phyloP scores from a whole-genome alignment of 2,888 invertebrate species.

The Caenorhabditis plicata region DNA sequence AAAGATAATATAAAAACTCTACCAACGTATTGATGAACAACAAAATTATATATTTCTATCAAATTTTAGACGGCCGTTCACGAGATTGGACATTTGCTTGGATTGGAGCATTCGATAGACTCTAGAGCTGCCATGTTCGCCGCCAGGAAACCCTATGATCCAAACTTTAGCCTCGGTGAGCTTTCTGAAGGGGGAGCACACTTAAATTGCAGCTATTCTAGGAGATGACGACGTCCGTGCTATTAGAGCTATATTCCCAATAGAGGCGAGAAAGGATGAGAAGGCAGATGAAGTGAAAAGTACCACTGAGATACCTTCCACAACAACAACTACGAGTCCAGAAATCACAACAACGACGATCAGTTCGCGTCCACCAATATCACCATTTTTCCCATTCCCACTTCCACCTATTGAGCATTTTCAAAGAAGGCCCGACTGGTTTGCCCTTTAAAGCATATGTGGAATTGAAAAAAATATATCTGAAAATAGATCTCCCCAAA shows the following conservation, averaged over 20 bases:
- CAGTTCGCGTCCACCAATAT: not conserved
- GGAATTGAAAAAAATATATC: not conserved
- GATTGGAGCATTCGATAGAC: conserved; percentile 92
- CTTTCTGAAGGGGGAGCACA: not conserved
- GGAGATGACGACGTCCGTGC: conserved; percentile 84
- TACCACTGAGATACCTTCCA: not conserved
- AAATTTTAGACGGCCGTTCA: conserved; percentile 65
- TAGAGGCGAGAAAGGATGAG: not conserved
- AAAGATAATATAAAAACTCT: too few species aligned
- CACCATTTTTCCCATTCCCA: conserved; percentile 28
- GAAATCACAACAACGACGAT: not conserved
- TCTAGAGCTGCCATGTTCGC: conserved; percentile 63
- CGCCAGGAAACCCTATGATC: conserved; percentile 39
- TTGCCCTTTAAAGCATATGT: conserved; percentile 13
- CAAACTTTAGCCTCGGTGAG: conserved; percentile 37
- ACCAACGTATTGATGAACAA: too few species aligned
- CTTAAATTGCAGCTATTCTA: conserved; percentile 4
- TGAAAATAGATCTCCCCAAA: too few species aligned
- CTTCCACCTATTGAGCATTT: conserved; percentile 27
- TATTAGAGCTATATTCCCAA: conserved; percentile 70
- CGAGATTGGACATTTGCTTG: conserved; percentile 79
- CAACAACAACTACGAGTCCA: not conserved
- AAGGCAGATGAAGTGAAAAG: not conserved
- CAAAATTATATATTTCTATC: too few species aligned
- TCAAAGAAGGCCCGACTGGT: conserved; percentile 29